phyloP scores from a whole-genome alignment of 2,888 invertebrate genomes.

The Chalcosyrphus nemorum region DNA sequence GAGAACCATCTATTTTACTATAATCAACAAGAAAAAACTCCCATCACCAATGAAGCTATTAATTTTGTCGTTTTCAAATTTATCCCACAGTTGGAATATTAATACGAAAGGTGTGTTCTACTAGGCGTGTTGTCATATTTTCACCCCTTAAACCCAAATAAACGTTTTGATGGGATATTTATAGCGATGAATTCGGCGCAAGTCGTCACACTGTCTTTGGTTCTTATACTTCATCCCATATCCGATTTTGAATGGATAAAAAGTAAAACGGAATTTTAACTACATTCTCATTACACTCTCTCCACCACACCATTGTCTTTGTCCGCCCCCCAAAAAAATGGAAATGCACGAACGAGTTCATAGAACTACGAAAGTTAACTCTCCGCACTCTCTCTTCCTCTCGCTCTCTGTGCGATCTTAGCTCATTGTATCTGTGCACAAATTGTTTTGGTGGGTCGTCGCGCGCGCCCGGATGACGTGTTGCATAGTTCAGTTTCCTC shows the following conservation, averaged over 20 bases:
- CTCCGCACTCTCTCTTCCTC: conserved; percentile 8
- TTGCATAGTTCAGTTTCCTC: conserved; percentile 47
- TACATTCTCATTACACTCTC: conserved; percentile 3
- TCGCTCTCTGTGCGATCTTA: conserved; percentile 28
- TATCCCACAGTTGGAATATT: conserved; percentile 12
- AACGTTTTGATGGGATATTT: background rate
- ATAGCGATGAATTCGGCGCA: conserved; percentile 13
- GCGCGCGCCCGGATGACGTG: conserved; percentile 63
- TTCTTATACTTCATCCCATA: background rate
- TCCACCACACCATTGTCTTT: background rate
- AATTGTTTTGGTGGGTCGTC: conserved; percentile 59
- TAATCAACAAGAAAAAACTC: background rate
- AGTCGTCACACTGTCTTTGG: background rate
- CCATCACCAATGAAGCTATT: conserved; percentile 30
- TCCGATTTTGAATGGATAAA: background rate
- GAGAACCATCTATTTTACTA: background rate
- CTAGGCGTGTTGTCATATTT: conserved; percentile 24
- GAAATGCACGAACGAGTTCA: conserved; percentile 45
- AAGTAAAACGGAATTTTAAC: conserved; percentile 7
- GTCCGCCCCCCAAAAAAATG: conserved; percentile 22
- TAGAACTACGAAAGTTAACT: conserved; percentile 45
- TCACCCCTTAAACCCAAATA: conserved; percentile 24
- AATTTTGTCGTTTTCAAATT: conserved; percentile 13
- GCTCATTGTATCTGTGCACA: conserved; percentile 22
- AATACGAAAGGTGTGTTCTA: conserved; percentile 41